Evolutionary conservation across 2,888 invertebrate species (phyloP), one percentile per base, ranked within the genome.

Genomic region (Hypena proboscidalis): DNA sequence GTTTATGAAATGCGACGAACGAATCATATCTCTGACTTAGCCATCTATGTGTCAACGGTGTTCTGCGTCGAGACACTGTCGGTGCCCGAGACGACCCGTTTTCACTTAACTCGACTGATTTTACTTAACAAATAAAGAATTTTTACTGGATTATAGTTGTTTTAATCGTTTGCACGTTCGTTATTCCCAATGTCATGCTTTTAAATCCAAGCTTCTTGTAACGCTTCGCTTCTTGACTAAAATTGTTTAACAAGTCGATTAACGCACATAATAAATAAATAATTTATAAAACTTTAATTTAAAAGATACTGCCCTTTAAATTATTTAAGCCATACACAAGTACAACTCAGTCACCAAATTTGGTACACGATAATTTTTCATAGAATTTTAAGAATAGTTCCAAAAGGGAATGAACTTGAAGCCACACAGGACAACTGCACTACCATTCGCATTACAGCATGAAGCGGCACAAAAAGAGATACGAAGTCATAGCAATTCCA

Each of bases 31-130:
- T 63, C 66, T 59, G 59, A 80, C 78, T 76, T 80, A 85, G 81
- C 81, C 80, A 81, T 79, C 75, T 77, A 76, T 79, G 83, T 84
- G 79, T 83, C 80, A 80, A 74, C 80, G 76, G 73, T 68, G 68
- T 64, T 72, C 64, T 66, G 73, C 71, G 72, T 74, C 74, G 70
- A 73, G 66, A 56, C 64, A 68, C 70, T 69, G 68, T 72, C 77
- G 78, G 81, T 83, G 83, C 82, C 79, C 80, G 80, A 84, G 79
- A 80, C 74, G 78, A 80, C 82, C 82, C 83, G 78, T 80, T 81
- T 82, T 82, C 84, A 83, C 80, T 76, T 82, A 85, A 85, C 83
- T 86, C 86, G 85, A 90, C 90, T 90, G 90, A 90, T 90, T 89
- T 80, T 83, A 77, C 78, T 82, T 85, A 86, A 86, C 82, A 87